Evolutionary conservation across 35 echinoderm and acorn worm species (phyloP), one percentile per base, ranked within the genome.

Genomic region (Apostichopus japonicus): DNA sequence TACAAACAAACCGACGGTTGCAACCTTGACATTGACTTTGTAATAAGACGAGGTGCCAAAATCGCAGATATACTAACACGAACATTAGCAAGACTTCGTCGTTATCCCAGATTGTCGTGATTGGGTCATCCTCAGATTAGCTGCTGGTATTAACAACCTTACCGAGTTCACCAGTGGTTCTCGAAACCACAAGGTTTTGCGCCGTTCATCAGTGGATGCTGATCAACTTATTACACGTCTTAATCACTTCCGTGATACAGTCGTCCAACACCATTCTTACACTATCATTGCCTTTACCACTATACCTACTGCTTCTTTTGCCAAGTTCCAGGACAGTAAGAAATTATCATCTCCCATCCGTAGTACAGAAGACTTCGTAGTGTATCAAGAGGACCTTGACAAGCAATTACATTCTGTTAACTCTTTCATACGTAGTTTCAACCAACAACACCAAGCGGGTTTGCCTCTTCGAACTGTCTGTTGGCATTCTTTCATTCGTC

Each of bases 141-240:
- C 83, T 21, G 83, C 83, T 23, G 83, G 83, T n/a, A 87, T 87
- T 0, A 87, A 87, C 22, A 61, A 87, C 17, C 19, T 87, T 5
- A 13, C 54, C 1, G 57, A 87, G 6, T 87, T 63, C 58, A 54
- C 23, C 14, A 19, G 22, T 23, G 55, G 58, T 27, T 87, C 53
- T 15, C 58, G 23, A 87, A 52, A 24, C 27, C 27, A 33, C 27
- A 33, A 2, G 27, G 27, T 33, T 33, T 33, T 33, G 27, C 27
- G 27, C 27, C 7, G 0, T 19, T 55, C 51, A 6, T 10, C 11
- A 6, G 10, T 87, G 4, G 5, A 24, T 87, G 52, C 53, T 19
- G 56, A 63, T 16, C 52, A 65, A 4, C 17, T 61, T 13, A 15
- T 61, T 15, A 57, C 11, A 1, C 19, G 0, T 16, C 58, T 10